Base-by-base conservation (phyloP, 2,113 vertebrate genomes). In the Tyto alba region DNA sequence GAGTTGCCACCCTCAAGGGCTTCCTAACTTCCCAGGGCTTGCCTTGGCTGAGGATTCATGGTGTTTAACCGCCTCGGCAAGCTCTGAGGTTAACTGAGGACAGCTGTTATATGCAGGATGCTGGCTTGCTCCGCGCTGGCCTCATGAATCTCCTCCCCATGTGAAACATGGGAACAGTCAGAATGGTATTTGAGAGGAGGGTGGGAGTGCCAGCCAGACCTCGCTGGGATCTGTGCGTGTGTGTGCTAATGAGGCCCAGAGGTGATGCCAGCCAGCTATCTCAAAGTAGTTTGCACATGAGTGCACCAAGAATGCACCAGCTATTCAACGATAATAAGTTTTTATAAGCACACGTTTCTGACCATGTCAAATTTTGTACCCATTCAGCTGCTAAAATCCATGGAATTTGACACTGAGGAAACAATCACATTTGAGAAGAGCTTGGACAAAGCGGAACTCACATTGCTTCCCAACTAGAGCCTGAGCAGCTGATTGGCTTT, bases 221-320 rank as follows among this genome's bases (percentile, higher is more conserved):
- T 62, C 55, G 55, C 79, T 5, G 82, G 38, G 36, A 8, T 74
- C 53, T 34, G 19, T 89, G 95, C 14, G 13, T 94, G 92, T 88
- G 93, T 34, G 82, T 53, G 73, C 85, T 97, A 97, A 97, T 97
- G 97, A 97, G 96, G 96, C 75, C 94, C 92, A 72, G 91, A 67
- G 93, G 81, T 91, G 90, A 73, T 71, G 96, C 89, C 94, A 96
- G 95, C 48, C 86, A 50, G 88, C 78, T 55, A 53, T 85, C 78
- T 74, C 72, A 23, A 15, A 66, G 81, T 26, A 13, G 25, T 90
- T 92, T 66, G 88, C 96, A 95, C 97, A 95, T 96, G 95, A 97
- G 94, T 82, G 95, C 96, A 96, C 85, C 96, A 96, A 79, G 95
- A 97, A 97, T 97, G 95, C 87, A 23, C 16, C 79, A 16, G 78